Evolutionary conservation across 2,888 invertebrate species (phyloP), one percentile per base, ranked within the genome.

Genomic region (Laothoe populi): DNA sequence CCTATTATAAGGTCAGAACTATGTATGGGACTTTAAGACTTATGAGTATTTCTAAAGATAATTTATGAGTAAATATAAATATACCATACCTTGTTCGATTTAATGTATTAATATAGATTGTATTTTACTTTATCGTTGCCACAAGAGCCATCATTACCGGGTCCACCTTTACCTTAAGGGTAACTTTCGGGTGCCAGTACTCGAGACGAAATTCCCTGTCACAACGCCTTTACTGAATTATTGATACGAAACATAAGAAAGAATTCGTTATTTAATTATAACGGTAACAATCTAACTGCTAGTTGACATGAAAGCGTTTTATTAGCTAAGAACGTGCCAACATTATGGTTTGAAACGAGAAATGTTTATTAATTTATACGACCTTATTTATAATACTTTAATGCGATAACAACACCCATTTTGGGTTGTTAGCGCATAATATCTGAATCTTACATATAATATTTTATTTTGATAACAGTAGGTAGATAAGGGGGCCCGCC

Each of bases 251-350:
- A 83, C 76, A 82, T 80, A 73, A 72, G 71, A 85, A 84, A 84
- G 84, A 85, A 86, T 83, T 83, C 78, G 75, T 82, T 82, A 85
- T 87, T 88, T 88, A 87, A 88, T 88, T 88, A 89, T 79, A 77
- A 79, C 79, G 76, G 79, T 81, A 77, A 81, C 82, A 53, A 53
- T 79, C 73, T 80, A 86, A 88, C 79, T 83, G 81, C 82, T 72
- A 65, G 72, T 78, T 72, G 75, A 78, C 88, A 88, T 81, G 88
- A 81, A 84, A 83, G 70, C 75, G 74, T 74, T 73, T 71, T 69
- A 64, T 63, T 64, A 63, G 40, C 42, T 58, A 66, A 71, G 65
- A 68, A 74, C 74, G 76, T 75, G 76, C 68, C 67, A 75, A 75
- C 66, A 68, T 71, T 74, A 66, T 64, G 66, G 65, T 74, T 71